Evolutionary conservation across 2,797 vertebrate species (phyloP).

Genomic region (Phoxinus dragarum): DNA sequence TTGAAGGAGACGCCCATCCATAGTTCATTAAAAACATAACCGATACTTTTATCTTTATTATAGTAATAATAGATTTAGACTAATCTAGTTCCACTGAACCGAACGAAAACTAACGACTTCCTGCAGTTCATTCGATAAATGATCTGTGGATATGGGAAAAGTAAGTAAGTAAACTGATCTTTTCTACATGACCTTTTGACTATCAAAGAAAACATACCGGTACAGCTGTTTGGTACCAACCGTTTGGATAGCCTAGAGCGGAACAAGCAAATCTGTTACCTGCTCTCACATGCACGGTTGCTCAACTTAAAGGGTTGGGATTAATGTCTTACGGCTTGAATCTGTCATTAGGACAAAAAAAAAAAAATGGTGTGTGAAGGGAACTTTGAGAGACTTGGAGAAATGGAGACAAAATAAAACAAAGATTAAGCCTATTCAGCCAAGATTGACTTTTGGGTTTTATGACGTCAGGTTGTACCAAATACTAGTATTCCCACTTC

Average conservation of each 20-base stretch:
- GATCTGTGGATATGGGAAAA: background rate
- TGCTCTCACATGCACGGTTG: constrained; percentile 40
- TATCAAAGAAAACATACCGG: constrained; percentile 49
- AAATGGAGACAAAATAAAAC: constrained; percentile 30
- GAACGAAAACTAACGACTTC: constrained; percentile 15
- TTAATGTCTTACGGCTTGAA: constrained; percentile 49
- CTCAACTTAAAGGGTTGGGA: constrained; percentile 46
- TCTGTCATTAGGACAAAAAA: constrained; percentile 50
- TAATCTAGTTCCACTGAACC: constrained; percentile 17
- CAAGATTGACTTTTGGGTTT: constrained; percentile 64
- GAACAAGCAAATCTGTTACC: constrained; percentile 52
- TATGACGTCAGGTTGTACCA: constrained; percentile 69
- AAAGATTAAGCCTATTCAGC: constrained; percentile 35
- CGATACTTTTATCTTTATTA: constrained; percentile 48
- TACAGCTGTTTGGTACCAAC: constrained; percentile 44
- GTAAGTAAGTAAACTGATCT: constrained; percentile 18
- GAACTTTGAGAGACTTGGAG: constrained; percentile 39
- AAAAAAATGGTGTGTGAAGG: constrained; percentile 45
- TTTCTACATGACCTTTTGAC: constrained; percentile 42
- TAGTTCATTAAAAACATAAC: constrained; percentile 33
- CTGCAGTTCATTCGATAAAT: constrained; percentile 32
- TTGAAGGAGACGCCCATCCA: constrained; percentile 25
- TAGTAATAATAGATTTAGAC: constrained; percentile 40
- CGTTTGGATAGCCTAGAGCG: constrained; percentile 45
- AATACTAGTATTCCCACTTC: constrained; percentile 74